Conservation (phyloP, 2,888 invertebrate species). For the Drosophila paracracens region DNA sequence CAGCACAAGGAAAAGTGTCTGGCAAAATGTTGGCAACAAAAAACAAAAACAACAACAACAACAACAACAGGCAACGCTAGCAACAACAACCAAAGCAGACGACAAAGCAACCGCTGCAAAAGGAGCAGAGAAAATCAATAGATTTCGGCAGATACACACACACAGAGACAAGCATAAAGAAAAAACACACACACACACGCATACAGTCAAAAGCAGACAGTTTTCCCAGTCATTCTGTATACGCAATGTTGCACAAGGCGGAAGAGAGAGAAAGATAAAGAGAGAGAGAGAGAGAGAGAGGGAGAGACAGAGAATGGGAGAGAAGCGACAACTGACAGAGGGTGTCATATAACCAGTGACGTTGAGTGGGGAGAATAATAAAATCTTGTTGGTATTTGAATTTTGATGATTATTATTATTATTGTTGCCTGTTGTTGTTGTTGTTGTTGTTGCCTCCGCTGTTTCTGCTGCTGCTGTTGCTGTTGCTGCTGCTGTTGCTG, state of each 20-base stretch:
- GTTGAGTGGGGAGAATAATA: background rate
- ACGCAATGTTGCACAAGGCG: conserved; percentile 48
- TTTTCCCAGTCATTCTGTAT: conserved; percentile 50
- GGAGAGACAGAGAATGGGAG: background rate
- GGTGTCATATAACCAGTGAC: background rate
- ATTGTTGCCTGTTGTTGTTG: conserved; percentile 18
- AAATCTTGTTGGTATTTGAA: conserved; percentile 49
- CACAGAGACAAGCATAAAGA: conserved; percentile 7
- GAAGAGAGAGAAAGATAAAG: background rate
- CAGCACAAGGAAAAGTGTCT: conserved; percentile 26
- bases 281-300: conserved; percentile 1
- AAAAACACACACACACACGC: background rate
- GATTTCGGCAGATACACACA: conserved; percentile 73
- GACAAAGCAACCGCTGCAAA: conserved; percentile 46
- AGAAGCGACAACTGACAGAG: background rate
- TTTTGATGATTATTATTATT: conserved; percentile 59
- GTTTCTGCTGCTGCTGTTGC: conserved; percentile 11
- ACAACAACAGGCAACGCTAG: conserved; percentile 5
- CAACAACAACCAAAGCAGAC: conserved; percentile 41
- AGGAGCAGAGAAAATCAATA: conserved; percentile 73
- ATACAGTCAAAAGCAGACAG: conserved; percentile 28
- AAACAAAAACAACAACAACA: conserved; percentile 4
- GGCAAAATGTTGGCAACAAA: conserved; percentile 23
- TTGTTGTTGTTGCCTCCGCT: background rate
- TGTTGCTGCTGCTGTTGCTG: conserved; percentile 22